Base-by-base conservation (phyloP, 37 sponge, comb jelly and placozoan genomes). In the Halichondria panicea region DNA sequence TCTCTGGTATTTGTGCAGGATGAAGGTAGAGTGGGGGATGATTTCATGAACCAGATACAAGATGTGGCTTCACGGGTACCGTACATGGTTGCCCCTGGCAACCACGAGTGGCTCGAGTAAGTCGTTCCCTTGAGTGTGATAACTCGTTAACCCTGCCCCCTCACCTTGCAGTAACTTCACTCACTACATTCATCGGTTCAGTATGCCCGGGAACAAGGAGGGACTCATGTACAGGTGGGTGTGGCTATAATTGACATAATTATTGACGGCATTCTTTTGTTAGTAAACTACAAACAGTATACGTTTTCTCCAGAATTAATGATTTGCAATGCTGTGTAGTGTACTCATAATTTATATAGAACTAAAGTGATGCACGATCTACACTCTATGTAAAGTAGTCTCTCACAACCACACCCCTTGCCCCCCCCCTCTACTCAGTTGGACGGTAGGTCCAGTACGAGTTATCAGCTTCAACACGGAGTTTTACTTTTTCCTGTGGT, bases 21-120 rank as follows among this genome's bases (percentile, higher is more conserved):
- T 36, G 76, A 43, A 5, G 76, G 76, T 19, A 62, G 43, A 66
- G 31, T 18, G n/a, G 87, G 87, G 1, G 87, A 86, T 70, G 73
- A 78, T 36, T 86, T 79, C 68, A 86, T 86, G 80, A 79, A 73
- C 37, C 18, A 35, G 58, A 34, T 86, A n/a, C 55, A 86, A 45
- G 37, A 25, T 22, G 39, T 86, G 40, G 42, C 80, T 43, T 35
- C 80, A 18, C 46, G 41, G 22, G 32, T 86, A 1, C 87, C 87
- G 21, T 86, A 86, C 60, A 86, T 86, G 87, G 60, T 70, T 0
- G 38, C 41, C 25, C 80, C 80, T 45, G 87, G 87, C 7, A 86
- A 86, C 46, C 87, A 79, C 34, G 87, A 78, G 43, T 45, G 38
- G 39, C 54, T 31, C n/a, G 58, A 71, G 80, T 77, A 45, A 77